A percentile compares a stretch with the other conserved stretches of the same genome.
Evolutionary conservation across 2,888 invertebrate species (phyloP).

Genomic region (Agrochola circellaris): DNA sequence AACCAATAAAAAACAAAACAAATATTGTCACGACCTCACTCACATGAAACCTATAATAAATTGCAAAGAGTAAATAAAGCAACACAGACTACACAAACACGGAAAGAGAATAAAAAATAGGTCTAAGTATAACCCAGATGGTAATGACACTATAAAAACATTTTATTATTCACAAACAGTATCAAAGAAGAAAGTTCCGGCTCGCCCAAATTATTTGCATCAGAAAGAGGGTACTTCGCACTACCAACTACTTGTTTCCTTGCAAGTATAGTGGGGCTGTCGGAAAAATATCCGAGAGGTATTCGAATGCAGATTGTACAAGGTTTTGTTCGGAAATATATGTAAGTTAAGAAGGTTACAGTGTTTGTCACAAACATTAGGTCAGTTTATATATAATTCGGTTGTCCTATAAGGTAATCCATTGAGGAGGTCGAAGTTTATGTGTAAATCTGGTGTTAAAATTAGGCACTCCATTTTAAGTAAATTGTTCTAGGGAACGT

Average conservation of each 20-base stretch:
- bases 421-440: background rate
- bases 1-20: slow-evolving; percentile 42
- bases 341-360: slow-evolving; percentile 54
- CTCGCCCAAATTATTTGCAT: slow-evolving; percentile 83
- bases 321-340: slow-evolving; percentile 58
- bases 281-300: slow-evolving; percentile 76
- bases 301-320: slow-evolving; percentile 79
- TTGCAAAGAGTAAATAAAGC: slow-evolving; percentile 37
- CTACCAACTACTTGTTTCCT: slow-evolving; percentile 76
- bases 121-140: slow-evolving; percentile 54
- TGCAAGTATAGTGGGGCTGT: slow-evolving; percentile 66
- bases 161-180: slow-evolving; percentile 81
- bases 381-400: slow-evolving; percentile 33
- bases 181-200: slow-evolving; percentile 75
- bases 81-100: slow-evolving; percentile 38
- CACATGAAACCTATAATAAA: slow-evolving; percentile 39
- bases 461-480: background rate
- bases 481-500: background rate
- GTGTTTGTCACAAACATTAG: slow-evolving; percentile 39
- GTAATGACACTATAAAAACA: slow-evolving; percentile 74
- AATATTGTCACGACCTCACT: slow-evolving; percentile 25
- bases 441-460: slow-evolving; percentile 2
- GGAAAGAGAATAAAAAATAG: slow-evolving; percentile 56
- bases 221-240: slow-evolving; percentile 76
- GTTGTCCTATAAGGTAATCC: slow-evolving; percentile 24